Conservation (phyloP, 53 echinoderm and acorn worm species). For the Patiria pectinifera region DNA sequence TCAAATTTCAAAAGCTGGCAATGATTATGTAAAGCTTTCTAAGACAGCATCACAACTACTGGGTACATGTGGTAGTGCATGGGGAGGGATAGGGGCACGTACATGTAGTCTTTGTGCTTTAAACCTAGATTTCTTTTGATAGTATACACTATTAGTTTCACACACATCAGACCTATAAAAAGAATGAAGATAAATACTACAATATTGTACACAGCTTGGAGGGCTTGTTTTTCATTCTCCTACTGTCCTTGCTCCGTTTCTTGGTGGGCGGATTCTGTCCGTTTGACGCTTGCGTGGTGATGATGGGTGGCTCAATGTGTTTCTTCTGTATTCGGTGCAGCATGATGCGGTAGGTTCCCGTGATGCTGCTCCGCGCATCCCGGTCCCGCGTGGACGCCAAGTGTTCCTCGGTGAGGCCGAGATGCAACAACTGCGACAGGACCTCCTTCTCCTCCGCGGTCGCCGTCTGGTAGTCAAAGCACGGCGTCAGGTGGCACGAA, state of each 20-base stretch:
- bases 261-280: constrained; percentile 68
- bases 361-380: constrained; percentile 96
- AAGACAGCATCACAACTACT: neutral
- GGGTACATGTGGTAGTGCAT: neutral
- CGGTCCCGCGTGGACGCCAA: constrained; percentile 86
- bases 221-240: constrained; percentile 83
- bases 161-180: constrained; percentile 46
- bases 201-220: constrained; percentile 93
- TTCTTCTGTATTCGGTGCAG: constrained; percentile 90
- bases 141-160: constrained; percentile 8
- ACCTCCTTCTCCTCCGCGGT: constrained; percentile 89
- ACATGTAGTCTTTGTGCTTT: neutral
- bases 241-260: constrained; percentile 71
- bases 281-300: constrained; percentile 63
- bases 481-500: constrained; percentile 88
- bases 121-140: neutral
- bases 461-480: constrained; percentile 82
- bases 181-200: constrained; percentile 44
- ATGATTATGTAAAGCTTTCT: too few species aligned
- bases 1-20: too few species aligned
- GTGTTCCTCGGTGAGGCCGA: constrained; percentile 86
- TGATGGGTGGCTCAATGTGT: constrained; percentile 77
- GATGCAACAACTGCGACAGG: constrained; percentile 73
- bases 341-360: constrained; percentile 95
- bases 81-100: neutral